Conservation (phyloP, 2,113 vertebrate genomes). For the Orthonyx spaldingii region DNA sequence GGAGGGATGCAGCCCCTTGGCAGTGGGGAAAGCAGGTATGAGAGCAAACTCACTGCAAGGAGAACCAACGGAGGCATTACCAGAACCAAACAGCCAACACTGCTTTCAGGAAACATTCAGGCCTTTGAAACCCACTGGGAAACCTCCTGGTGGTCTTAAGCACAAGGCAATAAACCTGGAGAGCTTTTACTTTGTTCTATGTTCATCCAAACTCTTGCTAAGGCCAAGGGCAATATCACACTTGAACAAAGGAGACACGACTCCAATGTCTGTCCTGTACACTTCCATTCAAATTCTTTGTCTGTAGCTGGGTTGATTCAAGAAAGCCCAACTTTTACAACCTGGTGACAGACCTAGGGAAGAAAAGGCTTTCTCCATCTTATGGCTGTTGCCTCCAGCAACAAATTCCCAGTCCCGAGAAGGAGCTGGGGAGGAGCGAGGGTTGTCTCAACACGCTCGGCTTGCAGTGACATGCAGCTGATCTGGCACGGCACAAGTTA, state of each 20-base stretch:
- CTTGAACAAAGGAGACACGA: background rate
- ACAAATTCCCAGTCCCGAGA: background rate
- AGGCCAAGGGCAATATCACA: background rate
- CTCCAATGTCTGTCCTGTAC: background rate
- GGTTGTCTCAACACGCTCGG: background rate
- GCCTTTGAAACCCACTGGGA: background rate
- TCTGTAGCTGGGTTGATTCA: background rate
- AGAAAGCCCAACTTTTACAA: background rate
- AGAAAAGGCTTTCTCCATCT: background rate
- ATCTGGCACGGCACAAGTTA: constrained; percentile 54
- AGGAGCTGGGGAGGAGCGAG: background rate
- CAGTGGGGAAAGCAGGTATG: background rate
- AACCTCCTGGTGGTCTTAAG: background rate
- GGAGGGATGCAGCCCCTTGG: background rate
- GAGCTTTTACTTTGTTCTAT: background rate
- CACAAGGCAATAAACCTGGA: background rate
- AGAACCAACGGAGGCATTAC: rapidly evolving
- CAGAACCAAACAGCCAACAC: background rate
- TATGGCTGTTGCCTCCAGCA: background rate
- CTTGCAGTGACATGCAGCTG: constrained; percentile 44
- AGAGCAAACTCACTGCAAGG: background rate
- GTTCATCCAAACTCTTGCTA: background rate
- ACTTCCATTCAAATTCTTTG: background rate
- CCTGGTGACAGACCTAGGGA: background rate
- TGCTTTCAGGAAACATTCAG: background rate